These are phyloP conservation scores for Belonocnema kinseyi DNA, from an alignment of 1,140 invertebrate genomes.

Conservation along the genomic window DNA sequence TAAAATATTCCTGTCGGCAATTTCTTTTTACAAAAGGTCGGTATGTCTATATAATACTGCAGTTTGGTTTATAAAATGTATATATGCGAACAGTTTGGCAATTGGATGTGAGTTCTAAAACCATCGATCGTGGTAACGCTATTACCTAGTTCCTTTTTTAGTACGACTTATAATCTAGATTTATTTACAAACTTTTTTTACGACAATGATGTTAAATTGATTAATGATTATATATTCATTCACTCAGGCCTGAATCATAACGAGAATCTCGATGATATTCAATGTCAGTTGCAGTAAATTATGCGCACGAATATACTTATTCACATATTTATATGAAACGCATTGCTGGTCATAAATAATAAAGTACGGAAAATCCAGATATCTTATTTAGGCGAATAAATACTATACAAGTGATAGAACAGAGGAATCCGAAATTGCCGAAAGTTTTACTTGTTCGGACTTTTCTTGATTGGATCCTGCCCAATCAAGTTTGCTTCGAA, in stretches of 20 bases:
- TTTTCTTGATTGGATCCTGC: conserved; percentile 69
- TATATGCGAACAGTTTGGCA: conserved; percentile 23
- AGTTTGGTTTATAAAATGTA: conserved; percentile 27
- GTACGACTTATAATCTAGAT: conserved; percentile 10
- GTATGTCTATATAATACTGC: conserved; percentile 22
- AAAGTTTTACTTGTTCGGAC: conserved; percentile 39
- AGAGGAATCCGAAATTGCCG: conserved; percentile 32
- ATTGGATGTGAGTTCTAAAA: background rate
- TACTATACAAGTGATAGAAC: conserved; percentile 60
- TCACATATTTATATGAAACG: conserved; percentile 35
- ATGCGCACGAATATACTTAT: conserved; percentile 29
- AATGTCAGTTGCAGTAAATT: conserved; percentile 39
- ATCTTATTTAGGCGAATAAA: conserved; percentile 65
- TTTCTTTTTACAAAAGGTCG: conserved; percentile 11
- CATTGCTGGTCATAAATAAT: conserved; percentile 51
- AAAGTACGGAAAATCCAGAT: conserved; percentile 48
- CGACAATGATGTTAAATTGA: conserved; percentile 36
- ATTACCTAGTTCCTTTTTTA: background rate
- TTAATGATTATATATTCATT: conserved; percentile 32
- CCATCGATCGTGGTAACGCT: background rate
- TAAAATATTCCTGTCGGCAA: conserved; percentile 1
- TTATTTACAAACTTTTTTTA: conserved; percentile 34
- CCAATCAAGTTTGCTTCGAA: conserved; percentile 52
- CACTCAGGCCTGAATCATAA: conserved; percentile 32
- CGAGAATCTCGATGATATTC: conserved; percentile 37